Conservation (phyloP, 1,140 invertebrate genomes). For the Chironomus striatipennis region DNA sequence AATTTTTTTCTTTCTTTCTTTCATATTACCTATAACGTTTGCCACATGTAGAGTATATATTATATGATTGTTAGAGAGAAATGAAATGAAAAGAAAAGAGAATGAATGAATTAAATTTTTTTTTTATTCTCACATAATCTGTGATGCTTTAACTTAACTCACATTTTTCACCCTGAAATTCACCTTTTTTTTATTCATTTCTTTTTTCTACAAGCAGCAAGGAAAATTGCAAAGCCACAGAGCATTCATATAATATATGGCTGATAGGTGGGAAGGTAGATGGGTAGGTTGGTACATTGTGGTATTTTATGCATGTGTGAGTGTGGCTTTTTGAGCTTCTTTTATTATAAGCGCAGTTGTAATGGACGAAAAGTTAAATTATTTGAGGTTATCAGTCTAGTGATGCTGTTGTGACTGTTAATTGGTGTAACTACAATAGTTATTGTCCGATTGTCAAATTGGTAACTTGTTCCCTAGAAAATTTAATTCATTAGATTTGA, state of each 20-base stretch:
- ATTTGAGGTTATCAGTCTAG: too few relatives aligned
- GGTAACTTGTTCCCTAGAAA: too few relatives aligned
- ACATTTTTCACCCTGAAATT: conserved; percentile 7
- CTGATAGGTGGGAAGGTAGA: neutral
- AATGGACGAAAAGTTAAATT: too few relatives aligned
- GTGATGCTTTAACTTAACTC: conserved; percentile 1
- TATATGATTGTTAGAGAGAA: neutral
- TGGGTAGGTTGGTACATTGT: neutral
- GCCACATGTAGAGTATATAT: neutral
- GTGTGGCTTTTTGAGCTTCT: neutral
- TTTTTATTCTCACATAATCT: neutral
- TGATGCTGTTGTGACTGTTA: too few relatives aligned
- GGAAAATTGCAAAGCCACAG: conserved; percentile 11
- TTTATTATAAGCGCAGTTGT: neutral
- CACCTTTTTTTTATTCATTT: neutral
- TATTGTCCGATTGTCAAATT: too few relatives aligned
- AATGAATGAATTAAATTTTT: conserved; percentile 15
- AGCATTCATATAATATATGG: neutral
- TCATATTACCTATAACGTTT: neutral
- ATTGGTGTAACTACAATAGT: too few relatives aligned
- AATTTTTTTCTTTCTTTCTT: too few relatives aligned
- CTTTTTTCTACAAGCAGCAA: neutral
- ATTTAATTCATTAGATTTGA: too few relatives aligned
- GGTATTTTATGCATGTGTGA: neutral
- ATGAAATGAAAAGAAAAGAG: neutral